phyloP scores from a whole-genome alignment of 2,888 invertebrate species.

The Gryllus longicercus region DNA sequence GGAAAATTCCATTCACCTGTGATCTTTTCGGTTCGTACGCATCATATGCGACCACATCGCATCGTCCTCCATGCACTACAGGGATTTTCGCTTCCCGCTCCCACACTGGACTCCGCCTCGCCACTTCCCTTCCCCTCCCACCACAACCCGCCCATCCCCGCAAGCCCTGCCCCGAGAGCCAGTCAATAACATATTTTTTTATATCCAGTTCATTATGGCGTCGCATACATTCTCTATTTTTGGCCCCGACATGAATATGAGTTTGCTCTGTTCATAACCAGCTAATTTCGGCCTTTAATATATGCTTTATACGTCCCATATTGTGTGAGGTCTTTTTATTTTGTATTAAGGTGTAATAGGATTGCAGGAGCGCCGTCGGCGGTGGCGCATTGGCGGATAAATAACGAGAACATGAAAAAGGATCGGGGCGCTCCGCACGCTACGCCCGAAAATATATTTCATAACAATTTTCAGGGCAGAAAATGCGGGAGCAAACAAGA shows the following conservation, averaged over 20 bases:
- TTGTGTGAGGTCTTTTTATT: constrained; percentile 4
- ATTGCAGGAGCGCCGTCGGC: background rate
- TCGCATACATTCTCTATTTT: background rate
- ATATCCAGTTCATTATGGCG: constrained; percentile 9
- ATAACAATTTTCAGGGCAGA: background rate
- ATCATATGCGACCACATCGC: no score
- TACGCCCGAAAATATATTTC: background rate
- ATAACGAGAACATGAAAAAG: background rate
- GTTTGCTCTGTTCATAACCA: background rate
- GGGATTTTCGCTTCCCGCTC: no score
- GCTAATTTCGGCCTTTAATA: constrained; percentile 6
- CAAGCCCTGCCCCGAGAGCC: background rate
- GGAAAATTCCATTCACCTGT: no score
- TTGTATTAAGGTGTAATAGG: constrained; percentile 17
- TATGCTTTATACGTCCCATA: background rate
- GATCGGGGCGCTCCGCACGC: background rate
- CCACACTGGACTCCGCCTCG: no score
- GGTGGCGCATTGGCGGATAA: background rate
- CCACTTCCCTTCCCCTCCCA: background rate
- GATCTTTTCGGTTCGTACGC: no score
- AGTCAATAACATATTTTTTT: background rate
- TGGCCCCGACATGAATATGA: background rate
- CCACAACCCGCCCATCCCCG: background rate
- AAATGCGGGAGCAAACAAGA: background rate
- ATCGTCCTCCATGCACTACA: no score